Base-by-base conservation (phyloP, 2,797 vertebrate species). In the Liparis tanakae region DNA sequence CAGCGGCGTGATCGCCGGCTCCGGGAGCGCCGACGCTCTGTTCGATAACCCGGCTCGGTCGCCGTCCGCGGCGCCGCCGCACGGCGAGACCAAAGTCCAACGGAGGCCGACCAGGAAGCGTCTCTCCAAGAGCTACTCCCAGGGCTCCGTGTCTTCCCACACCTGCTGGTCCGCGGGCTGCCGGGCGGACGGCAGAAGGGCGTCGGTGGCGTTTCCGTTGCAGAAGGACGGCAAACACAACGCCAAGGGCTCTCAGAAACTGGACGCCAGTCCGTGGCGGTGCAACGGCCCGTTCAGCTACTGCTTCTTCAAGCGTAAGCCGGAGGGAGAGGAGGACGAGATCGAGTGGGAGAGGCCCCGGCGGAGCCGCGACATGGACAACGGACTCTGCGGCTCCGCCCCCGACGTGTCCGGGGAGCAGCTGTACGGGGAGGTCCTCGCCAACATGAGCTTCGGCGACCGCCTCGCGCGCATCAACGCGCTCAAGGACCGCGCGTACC, bases 241-340 rank as follows among this genome's bases (percentile, higher is more conserved):
- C 56, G 91, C 94, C 46, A 96, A 95, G 88, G 93, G 94, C 0
- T 87, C 96, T 78, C 84, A 95, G 72, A 98, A 97, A 92, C 85
- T 95, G 74, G 96, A 98, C 78, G 90, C 91, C 57, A 96, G 95
- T 78, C 87, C 94, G 54, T 99, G 97, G 97, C 96, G 94, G 85
- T 98, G 97, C 89, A 95, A 92, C 4, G 95, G 96, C 3, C 98
- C 97, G 67, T 99, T 99, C 57, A 98, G 96, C 87, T 97, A 97
- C 86, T 99, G 97, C 85, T 99, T 99, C 90, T 95, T 96, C 58
- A 97, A 96, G 83, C 95, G 91, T 58, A 96, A 94, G 77, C 90
- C 70, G 2, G 87, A 94, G 77, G 91, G 90, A 6, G 95, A 96
- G 65, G 96, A 98, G 66, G 96, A 97, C 0, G 96, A 96, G 1